Conservation (phyloP, 2,888 invertebrate genomes). For the Aradus depressus region DNA sequence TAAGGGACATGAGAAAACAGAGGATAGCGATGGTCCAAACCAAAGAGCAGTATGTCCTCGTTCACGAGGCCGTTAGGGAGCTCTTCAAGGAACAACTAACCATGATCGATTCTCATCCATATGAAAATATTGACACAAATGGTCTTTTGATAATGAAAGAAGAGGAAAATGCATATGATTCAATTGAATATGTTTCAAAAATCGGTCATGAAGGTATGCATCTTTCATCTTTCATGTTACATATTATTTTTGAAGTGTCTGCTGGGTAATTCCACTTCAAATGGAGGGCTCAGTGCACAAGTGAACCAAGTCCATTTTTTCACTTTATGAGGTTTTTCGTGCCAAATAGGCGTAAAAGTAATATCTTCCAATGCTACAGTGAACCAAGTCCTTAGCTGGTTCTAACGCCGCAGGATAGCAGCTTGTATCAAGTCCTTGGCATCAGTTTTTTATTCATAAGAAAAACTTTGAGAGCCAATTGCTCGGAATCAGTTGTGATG, state of each 20-base stretch:
- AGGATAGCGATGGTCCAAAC: conserved; percentile 44
- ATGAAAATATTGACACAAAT: conserved; percentile 41
- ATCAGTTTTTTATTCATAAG: no score
- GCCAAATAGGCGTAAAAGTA: no score
- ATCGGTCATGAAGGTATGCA: conserved; percentile 27
- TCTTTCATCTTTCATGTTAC: not conserved
- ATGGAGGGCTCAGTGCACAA: no score
- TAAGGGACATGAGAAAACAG: conserved; percentile 44
- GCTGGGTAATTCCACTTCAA: not conserved
- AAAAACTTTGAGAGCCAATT: no score
- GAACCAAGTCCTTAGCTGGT: no score
- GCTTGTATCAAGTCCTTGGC: no score
- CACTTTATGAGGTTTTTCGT: no score
- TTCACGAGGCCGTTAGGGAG: conserved; percentile 43
- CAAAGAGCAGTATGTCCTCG: conserved; percentile 45
- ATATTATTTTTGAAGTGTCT: no score
- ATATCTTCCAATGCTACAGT: no score
- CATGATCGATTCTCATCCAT: conserved; percentile 43
- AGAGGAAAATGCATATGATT: conserved; percentile 34
- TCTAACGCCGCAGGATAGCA: no score
- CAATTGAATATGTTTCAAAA: conserved; percentile 29
- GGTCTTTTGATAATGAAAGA: conserved; percentile 35
- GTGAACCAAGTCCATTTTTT: no score
- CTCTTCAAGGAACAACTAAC: conserved; percentile 43
- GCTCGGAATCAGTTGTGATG: no score